These are phyloP conservation scores for Andrena camellia DNA, from an alignment of 2,888 invertebrate species.

Conservation along the genomic window DNA sequence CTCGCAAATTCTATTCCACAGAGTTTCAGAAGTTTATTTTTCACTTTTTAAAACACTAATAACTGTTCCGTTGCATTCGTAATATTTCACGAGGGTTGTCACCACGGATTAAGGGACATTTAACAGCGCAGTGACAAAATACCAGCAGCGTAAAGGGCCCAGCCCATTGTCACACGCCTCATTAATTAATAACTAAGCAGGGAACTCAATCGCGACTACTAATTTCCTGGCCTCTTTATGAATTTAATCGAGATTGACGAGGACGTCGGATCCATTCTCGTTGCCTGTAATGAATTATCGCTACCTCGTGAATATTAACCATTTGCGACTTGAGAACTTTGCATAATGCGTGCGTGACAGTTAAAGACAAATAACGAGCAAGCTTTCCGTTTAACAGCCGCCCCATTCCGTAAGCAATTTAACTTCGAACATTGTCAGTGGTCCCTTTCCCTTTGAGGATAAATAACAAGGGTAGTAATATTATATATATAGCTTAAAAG, in stretches of 20 bases:
- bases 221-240: constrained; percentile 42
- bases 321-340: constrained; percentile 13
- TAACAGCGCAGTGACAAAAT: constrained; percentile 9
- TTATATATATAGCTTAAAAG: not conserved
- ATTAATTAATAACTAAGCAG: constrained; percentile 27
- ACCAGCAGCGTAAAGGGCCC: not conserved
- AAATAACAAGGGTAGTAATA: not conserved
- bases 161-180: constrained; percentile 14
- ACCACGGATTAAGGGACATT: not conserved
- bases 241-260: constrained; percentile 44
- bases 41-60: too few species aligned
- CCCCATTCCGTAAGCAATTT: not conserved
- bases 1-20: too few species aligned
- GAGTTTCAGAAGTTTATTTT: too few species aligned
- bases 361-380: not conserved
- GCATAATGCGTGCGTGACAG: constrained; percentile 18
- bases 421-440: not conserved
- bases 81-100: not conserved
- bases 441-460: not conserved
- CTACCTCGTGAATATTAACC: constrained; percentile 35
- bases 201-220: constrained; percentile 34
- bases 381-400: not conserved
- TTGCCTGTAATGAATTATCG: constrained; percentile 38
- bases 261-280: constrained; percentile 39
- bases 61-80: not conserved